A percentile compares a stretch with the other conserved stretches of the same genome.
Conservation (phyloP, 2,113 vertebrate genomes). For the Chascanopsetta lugubris region DNA sequence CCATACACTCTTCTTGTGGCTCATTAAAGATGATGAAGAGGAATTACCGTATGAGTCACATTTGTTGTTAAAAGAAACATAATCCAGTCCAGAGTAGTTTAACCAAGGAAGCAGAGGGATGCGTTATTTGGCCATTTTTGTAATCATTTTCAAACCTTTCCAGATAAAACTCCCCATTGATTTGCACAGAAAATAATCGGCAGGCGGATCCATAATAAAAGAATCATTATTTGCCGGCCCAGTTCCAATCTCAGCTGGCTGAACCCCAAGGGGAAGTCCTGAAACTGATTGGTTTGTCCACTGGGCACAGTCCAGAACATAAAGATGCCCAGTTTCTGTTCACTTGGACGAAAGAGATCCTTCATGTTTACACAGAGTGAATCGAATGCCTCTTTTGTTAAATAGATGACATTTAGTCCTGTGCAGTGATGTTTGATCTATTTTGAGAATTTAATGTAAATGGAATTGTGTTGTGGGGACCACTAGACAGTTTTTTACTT, state of each 20-base stretch:
- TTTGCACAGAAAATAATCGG: neutral
- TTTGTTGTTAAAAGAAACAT: too few relatives aligned
- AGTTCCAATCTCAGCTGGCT: neutral
- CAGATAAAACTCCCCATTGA: neutral
- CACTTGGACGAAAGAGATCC: neutral
- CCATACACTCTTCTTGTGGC: too few relatives aligned
- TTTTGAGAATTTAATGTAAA: neutral
- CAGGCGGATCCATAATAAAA: neutral
- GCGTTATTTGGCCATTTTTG: too few relatives aligned
- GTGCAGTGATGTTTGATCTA: neutral
- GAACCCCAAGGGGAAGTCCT: neutral
- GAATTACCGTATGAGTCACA: too few relatives aligned
- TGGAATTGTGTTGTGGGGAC: neutral
- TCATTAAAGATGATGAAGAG: too few relatives aligned
- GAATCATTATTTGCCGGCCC: neutral
- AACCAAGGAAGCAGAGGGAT: too few relatives aligned
- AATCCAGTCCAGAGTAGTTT: too few relatives aligned
- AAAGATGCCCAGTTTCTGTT: neutral
- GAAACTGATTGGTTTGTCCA: neutral
- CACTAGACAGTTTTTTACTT: conserved; percentile 7
- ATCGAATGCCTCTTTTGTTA: too few relatives aligned
- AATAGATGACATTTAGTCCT: neutral
- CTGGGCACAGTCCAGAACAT: neutral
- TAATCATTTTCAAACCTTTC: neutral
- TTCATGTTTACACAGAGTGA: neutral